These are phyloP conservation scores for Drosophila lutescens DNA, from an alignment of 2,888 invertebrate species.

Conservation along the genomic window DNA sequence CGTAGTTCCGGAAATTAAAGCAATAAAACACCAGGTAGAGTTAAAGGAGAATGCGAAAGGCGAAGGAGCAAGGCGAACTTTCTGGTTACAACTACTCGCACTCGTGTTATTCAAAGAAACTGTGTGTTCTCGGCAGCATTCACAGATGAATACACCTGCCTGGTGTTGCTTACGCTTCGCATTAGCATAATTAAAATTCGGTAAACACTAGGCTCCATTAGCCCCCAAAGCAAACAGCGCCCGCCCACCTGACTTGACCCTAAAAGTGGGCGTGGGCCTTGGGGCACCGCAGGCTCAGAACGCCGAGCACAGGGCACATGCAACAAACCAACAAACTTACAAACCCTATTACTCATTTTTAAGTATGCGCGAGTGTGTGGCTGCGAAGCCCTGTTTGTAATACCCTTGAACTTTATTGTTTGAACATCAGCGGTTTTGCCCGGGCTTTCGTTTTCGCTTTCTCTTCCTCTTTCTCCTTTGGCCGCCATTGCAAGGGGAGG, in stretches of 20 bases:
- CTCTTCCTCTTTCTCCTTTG: neutral
- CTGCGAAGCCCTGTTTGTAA: conserved; percentile 32
- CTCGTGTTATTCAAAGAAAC: conserved; percentile 44
- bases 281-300: conserved; percentile 44
- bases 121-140: neutral
- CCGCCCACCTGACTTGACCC: conserved; percentile 62
- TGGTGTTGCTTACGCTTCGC: conserved; percentile 54
- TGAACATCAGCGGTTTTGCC: conserved; percentile 76
- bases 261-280: conserved; percentile 26
- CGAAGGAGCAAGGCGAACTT: neutral
- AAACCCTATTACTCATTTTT: conserved; percentile 55
- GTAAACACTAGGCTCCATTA: conserved; percentile 55
- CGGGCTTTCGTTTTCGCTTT: conserved; percentile 40
- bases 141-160: conserved; percentile 49
- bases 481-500: too few relatives aligned
- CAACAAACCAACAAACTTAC: conserved; percentile 36
- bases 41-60: neutral
- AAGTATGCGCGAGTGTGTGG: conserved; percentile 27
- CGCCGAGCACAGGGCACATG: conserved; percentile 54
- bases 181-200: conserved; percentile 76
- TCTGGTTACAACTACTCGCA: neutral
- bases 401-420: conserved; percentile 81
- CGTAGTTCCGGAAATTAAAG: conserved; percentile 37
- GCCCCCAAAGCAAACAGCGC: conserved; percentile 60
- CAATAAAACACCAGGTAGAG: conserved; percentile 51